These are phyloP conservation scores for Noctilio leporinus DNA, from an alignment of 2,113 vertebrate species.

Conservation along the genomic window DNA sequence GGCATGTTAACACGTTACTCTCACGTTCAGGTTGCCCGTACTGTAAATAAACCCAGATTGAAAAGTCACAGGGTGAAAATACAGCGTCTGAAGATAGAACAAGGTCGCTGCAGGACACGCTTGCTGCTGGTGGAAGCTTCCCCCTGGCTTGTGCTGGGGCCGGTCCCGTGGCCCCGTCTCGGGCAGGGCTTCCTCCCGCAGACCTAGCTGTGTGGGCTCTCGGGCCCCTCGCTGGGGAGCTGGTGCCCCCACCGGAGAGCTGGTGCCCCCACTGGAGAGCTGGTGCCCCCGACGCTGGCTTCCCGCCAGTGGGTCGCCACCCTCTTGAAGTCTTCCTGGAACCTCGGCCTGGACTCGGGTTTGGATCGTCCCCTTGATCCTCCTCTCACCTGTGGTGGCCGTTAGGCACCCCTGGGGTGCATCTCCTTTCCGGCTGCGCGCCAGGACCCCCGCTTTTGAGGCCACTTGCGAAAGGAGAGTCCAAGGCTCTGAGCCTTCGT, in stretches of 20 bases:
- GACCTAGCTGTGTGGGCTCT: background rate
- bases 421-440: too few species aligned
- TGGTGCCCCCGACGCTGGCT: too few species aligned
- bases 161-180: background rate
- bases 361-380: too few species aligned
- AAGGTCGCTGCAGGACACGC: too few species aligned
- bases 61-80: conserved; percentile 5
- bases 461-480: background rate
- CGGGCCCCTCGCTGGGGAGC: background rate
- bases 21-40: background rate
- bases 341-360: too few species aligned
- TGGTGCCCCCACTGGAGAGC: too few species aligned
- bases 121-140: background rate
- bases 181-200: background rate
- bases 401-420: too few species aligned
- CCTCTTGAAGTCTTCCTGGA: background rate
- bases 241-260: background rate
- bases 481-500: accelerated
- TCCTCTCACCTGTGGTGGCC: accelerated
- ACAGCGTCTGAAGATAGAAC: background rate
- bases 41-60: background rate
- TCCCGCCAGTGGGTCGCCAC: too few species aligned
- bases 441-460: background rate
- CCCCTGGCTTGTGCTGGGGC: background rate
- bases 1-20: background rate